Evolutionary conservation across 2,797 vertebrate genomes (phyloP).

Genomic region (Cossypha niveicapilla): DNA sequence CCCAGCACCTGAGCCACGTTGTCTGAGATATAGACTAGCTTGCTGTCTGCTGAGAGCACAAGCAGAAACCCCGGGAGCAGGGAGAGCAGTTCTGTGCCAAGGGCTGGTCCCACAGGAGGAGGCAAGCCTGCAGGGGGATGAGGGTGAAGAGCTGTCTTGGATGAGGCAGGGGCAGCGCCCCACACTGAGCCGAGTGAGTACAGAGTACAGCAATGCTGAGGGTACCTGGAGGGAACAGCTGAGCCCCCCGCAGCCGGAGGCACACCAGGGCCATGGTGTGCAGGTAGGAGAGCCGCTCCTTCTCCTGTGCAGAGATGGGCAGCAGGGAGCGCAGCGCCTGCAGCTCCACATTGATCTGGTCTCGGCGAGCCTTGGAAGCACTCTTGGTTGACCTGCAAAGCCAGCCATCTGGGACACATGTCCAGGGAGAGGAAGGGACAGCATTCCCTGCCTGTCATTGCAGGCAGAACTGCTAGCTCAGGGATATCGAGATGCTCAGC

Average conservation of each 20-base stretch:
- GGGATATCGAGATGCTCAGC: not conserved
- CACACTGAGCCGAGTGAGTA: fast-evolving
- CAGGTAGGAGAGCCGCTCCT: constrained; percentile 85
- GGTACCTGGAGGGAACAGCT: constrained; percentile 60
- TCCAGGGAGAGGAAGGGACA: not conserved
- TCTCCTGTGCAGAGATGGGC: constrained; percentile 76
- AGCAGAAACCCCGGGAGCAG: constrained; percentile 83
- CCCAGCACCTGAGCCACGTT: constrained; percentile 82
- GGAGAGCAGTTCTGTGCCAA: constrained; percentile 71
- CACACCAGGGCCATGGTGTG: constrained; percentile 87
- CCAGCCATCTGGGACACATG: fast-evolving
- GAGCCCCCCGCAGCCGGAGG: constrained; percentile 77
- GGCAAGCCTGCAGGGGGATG: not conserved
- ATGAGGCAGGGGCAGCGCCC: not conserved
- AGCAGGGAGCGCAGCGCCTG: constrained; percentile 80
- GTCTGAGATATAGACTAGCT: constrained; percentile 84
- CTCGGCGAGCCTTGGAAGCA: constrained; percentile 86
- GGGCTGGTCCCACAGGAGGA: not conserved
- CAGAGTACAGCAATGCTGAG: not conserved
- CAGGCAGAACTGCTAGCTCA: fast-evolving
- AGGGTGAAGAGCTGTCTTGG: not conserved
- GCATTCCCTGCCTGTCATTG: fast-evolving
- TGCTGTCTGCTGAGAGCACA: constrained; percentile 71
- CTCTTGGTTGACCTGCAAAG: constrained; percentile 86
- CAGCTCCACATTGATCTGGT: constrained; percentile 86